Evolutionary conservation across 2,797 vertebrate species (phyloP).

Genomic region (Steatocranus sp.): DNA sequence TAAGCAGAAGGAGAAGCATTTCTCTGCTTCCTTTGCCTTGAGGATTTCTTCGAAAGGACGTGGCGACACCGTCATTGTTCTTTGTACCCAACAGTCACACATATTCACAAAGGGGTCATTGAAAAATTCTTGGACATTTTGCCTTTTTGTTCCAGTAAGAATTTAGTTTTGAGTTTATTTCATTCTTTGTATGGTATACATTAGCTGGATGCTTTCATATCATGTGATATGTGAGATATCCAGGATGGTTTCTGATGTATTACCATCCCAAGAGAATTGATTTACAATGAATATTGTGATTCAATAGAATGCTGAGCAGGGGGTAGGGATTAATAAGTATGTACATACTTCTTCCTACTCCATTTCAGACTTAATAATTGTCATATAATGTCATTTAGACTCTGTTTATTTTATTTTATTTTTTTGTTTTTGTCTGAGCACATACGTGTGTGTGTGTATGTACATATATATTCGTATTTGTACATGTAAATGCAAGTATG

Average conservation of each 20-base stretch:
- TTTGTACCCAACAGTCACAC: background rate
- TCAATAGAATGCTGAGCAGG: background rate
- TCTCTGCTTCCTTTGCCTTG: background rate
- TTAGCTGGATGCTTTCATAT: background rate
- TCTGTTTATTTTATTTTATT: rapidly evolving
- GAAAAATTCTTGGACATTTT: background rate
- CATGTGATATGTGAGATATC: background rate
- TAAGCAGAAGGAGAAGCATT: conserved; percentile 5
- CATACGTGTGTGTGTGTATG: background rate
- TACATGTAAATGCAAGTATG: background rate
- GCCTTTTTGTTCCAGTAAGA: background rate
- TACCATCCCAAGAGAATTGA: rapidly evolving
- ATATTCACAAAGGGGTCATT: conserved; percentile 12
- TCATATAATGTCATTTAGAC: rapidly evolving
- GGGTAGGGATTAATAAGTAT: background rate
- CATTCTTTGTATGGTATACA: background rate
- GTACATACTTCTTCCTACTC: background rate
- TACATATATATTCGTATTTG: rapidly evolving
- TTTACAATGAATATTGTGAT: background rate
- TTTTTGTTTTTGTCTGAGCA: background rate
- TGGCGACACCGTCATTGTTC: background rate
- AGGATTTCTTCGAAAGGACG: conserved; percentile 41
- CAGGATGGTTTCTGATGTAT: background rate
- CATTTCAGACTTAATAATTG: background rate
- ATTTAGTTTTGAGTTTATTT: background rate